Conservation (phyloP, 2,797 vertebrate genomes). For the Cuniculus paca region DNA sequence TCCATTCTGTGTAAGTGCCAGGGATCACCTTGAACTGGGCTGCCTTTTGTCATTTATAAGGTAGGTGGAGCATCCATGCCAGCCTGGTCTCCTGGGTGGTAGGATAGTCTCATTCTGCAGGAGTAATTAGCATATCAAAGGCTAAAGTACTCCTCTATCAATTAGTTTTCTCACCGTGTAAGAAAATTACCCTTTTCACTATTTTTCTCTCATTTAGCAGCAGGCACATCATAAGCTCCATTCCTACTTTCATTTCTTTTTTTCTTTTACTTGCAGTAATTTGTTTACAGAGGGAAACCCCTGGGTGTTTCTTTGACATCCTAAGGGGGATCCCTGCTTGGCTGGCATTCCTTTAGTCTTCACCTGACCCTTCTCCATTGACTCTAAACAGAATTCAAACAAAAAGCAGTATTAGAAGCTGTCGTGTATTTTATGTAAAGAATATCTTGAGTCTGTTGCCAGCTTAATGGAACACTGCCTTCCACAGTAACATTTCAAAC, state of each 20-base stretch:
- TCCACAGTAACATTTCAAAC: neutral
- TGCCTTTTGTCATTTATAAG: neutral
- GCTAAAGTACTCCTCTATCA: neutral
- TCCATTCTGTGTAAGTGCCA: neutral
- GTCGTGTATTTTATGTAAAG: slow-evolving; percentile 1
- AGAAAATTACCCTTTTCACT: neutral
- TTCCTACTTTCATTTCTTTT: neutral
- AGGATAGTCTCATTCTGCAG: neutral
- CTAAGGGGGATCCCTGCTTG: neutral
- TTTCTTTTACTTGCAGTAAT: neutral
- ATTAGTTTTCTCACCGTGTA: neutral
- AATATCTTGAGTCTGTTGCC: neutral
- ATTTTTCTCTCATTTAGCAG: neutral
- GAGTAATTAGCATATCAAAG: neutral
- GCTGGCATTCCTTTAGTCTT: neutral
- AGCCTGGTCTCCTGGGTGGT: neutral
- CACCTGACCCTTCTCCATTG: neutral
- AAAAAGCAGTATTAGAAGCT: neutral
- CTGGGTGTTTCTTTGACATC: neutral
- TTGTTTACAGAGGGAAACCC: neutral
- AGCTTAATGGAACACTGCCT: neutral
- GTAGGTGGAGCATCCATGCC: neutral
- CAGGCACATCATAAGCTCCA: neutral
- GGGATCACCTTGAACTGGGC: neutral
- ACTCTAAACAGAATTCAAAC: slow-evolving; percentile 33